These are phyloP conservation scores for Drosophila suzukii DNA, from an alignment of 1,140 invertebrate species.

Conservation along the genomic window DNA sequence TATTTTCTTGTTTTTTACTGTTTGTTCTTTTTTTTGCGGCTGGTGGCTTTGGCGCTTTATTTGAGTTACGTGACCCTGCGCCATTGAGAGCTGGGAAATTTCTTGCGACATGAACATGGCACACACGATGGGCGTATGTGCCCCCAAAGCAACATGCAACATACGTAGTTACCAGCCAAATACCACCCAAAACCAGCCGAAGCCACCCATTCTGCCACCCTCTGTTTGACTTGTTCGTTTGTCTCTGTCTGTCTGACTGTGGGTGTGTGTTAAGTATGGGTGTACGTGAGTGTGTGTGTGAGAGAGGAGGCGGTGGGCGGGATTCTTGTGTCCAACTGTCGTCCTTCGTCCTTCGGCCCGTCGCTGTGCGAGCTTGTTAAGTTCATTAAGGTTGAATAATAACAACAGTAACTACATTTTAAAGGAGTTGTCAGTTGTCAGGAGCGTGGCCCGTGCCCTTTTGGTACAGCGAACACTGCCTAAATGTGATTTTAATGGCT, in stretches of 20 bases:
- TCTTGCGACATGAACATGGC: constrained; percentile 78
- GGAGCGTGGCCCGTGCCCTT: constrained; percentile 42
- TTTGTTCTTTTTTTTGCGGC: constrained; percentile 25
- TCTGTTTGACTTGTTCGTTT: constrained; percentile 53
- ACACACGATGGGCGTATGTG: constrained; percentile 33
- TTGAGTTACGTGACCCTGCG: constrained; percentile 80
- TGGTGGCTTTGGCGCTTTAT: constrained; percentile 70
- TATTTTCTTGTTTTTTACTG: constrained; percentile 17
- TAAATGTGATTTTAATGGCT: neutral
- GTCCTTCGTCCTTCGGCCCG: constrained; percentile 28
- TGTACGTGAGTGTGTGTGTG: constrained; percentile 4
- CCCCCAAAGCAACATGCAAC: constrained; percentile 48
- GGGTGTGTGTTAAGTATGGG: constrained; percentile 13
- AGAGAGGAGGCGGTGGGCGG: constrained; percentile 4
- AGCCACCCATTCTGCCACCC: constrained; percentile 24
- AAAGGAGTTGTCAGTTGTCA: constrained; percentile 76
- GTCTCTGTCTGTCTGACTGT: constrained; percentile 38
- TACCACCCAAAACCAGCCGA: constrained; percentile 19
- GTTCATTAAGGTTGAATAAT: constrained; percentile 82
- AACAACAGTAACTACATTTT: constrained; percentile 82
- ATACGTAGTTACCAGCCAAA: constrained; percentile 35
- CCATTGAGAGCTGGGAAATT: constrained; percentile 73
- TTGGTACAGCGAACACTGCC: constrained; percentile 8
- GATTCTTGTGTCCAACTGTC: constrained; percentile 57
- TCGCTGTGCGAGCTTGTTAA: constrained; percentile 74